Evolutionary conservation across 2,888 invertebrate genomes (phyloP).

Genomic region (Thera obeliscata): DNA sequence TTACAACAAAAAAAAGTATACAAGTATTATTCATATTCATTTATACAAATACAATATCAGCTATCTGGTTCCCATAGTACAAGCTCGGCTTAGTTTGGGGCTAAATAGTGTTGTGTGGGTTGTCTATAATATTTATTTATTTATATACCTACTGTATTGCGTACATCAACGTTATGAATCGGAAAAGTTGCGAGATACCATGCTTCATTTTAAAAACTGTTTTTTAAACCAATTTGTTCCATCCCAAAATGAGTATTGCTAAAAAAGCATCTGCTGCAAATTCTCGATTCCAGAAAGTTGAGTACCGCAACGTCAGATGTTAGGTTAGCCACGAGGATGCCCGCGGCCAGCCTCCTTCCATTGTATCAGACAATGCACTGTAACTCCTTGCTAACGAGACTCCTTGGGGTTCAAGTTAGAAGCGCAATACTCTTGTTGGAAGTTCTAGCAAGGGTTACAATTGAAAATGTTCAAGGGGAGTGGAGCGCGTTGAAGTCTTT

Average conservation of each 20-base stretch:
- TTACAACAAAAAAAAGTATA: no score
- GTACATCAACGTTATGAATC: no score
- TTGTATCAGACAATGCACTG: constrained; percentile 78
- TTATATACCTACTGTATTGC: no score
- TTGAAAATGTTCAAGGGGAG: no score
- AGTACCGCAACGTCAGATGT: constrained; percentile 47
- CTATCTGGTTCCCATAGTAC: no score
- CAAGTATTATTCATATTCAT: no score
- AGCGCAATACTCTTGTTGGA: constrained; percentile 13
- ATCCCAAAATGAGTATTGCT: not conserved
- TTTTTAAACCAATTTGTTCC: not conserved
- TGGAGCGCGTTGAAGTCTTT: no score
- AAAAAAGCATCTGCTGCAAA: constrained; percentile 24
- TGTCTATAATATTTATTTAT: no score
- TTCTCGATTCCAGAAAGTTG: constrained; percentile 31
- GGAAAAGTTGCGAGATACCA: not conserved
- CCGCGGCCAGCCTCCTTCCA: constrained; percentile 69
- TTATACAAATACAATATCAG: no score
- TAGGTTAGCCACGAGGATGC: constrained; percentile 69
- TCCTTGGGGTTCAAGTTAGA: constrained; percentile 43
- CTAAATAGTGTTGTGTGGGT: no score
- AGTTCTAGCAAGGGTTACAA: no score
- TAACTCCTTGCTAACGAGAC: constrained; percentile 81
- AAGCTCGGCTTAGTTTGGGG: no score
- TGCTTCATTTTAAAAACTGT: not conserved